phyloP scores from a whole-genome alignment of 1,140 invertebrate species.

The Papilio glaucus region DNA sequence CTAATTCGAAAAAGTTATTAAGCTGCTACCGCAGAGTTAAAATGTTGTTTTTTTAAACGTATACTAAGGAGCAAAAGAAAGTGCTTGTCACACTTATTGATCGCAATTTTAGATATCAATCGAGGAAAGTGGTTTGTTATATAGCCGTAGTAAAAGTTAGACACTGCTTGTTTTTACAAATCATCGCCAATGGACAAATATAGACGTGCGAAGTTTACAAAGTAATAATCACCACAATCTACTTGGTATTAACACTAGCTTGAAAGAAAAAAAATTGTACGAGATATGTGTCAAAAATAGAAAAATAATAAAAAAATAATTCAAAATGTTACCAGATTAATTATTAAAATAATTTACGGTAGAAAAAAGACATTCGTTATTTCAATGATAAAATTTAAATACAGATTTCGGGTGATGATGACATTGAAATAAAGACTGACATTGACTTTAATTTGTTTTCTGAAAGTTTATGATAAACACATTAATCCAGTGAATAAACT shows the following conservation, averaged over 20 bases:
- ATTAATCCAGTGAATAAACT: no score
- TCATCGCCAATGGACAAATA: slow-evolving; percentile 12
- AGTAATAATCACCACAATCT: slow-evolving; percentile 3
- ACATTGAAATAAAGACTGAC: no score
- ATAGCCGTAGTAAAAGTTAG: slow-evolving; percentile 1
- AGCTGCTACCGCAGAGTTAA: neutral
- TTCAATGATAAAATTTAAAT: no score
- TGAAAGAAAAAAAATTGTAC: neutral
- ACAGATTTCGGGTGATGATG: no score
- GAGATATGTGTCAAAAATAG: no score
- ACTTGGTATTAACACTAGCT: neutral
- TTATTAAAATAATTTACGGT: no score
- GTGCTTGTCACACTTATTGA: neutral
- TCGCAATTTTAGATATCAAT: slow-evolving; percentile 16
- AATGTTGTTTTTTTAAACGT: neutral
- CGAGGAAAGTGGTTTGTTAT: slow-evolving; percentile 6
- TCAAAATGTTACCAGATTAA: no score
- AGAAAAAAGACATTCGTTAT: no score
- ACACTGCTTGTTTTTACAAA: neutral
- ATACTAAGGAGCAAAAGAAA: neutral
- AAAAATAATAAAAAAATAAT: no score
- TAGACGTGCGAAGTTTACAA: slow-evolving; percentile 16
- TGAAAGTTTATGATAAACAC: no score
- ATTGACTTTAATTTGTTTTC: no score
- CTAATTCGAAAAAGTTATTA: neutral